These are phyloP conservation scores for Condylura cristata DNA, from an alignment of 2,113 vertebrate species.

Conservation along the genomic window DNA sequence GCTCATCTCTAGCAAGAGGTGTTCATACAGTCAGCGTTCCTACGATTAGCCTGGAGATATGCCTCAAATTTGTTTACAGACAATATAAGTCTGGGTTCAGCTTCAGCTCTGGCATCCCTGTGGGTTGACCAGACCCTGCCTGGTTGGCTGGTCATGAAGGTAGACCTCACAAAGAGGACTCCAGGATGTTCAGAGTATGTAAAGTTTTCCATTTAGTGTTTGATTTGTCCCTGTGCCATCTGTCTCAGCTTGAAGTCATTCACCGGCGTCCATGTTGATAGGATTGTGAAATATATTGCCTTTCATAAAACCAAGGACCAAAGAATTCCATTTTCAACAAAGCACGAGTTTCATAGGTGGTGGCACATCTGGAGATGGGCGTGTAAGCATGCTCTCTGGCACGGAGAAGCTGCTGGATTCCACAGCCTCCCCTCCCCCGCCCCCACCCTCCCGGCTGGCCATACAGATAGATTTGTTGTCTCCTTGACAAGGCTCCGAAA, in stretches of 20 bases:
- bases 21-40: background rate
- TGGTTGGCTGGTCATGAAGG: background rate
- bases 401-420: constrained; percentile 25
- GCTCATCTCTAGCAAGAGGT: background rate
- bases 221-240: constrained; percentile 54
- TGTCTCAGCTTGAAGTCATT: constrained; percentile 81
- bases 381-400: constrained; percentile 47
- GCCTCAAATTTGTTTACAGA: background rate
- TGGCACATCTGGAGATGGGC: constrained; percentile 63
- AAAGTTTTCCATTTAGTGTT: constrained; percentile 38
- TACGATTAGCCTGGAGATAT: background rate
- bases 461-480: background rate
- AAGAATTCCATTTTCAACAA: constrained; percentile 86
- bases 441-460: background rate
- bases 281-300: constrained; percentile 83
- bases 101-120: background rate
- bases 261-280: constrained; percentile 76
- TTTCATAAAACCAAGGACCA: constrained; percentile 89
- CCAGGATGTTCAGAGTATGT: background rate
- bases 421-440: background rate
- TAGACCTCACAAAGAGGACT: background rate
- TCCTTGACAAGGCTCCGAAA: constrained; percentile 56
- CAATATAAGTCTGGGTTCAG: background rate
- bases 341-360: constrained; percentile 72
- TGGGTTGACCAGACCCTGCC: background rate